Evolutionary conservation across 2,888 invertebrate species (phyloP).

Genomic region (Pimpla rufipes): DNA sequence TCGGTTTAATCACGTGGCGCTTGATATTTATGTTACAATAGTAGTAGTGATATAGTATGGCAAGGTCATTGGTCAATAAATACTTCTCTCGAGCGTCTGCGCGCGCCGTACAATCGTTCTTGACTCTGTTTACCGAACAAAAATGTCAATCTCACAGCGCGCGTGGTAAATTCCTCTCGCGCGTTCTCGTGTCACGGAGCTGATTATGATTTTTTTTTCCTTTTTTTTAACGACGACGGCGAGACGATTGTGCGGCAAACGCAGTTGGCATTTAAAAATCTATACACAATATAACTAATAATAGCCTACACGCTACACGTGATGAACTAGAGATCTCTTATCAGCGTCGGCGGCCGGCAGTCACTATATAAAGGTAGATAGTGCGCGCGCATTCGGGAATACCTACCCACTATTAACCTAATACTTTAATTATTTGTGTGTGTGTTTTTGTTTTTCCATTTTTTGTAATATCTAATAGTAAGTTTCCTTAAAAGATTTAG

Average conservation of each 20-base stretch:
- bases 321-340: conserved; percentile 76
- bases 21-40: conserved; percentile 76
- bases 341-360: conserved; percentile 74
- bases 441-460: conserved; percentile 42
- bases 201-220: conserved; percentile 43
- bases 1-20: conserved; percentile 63
- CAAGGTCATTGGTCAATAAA: conserved; percentile 83
- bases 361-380: conserved; percentile 78
- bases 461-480: conserved; percentile 75
- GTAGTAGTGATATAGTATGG: conserved; percentile 78
- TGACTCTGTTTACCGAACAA: conserved; percentile 20
- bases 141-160: conserved; percentile 11
- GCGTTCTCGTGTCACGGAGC: too few species aligned
- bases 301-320: conserved; percentile 74
- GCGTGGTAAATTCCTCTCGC: conserved; percentile 44
- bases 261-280: conserved; percentile 57
- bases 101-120: conserved; percentile 73
- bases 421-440: conserved; percentile 76
- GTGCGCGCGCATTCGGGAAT: conserved; percentile 71
- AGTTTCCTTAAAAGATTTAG: conserved; percentile 80
- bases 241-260: conserved; percentile 46
- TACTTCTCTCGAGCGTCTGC: conserved; percentile 77
- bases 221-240: conserved; percentile 2
- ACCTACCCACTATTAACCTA: conserved; percentile 69
- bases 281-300: conserved; percentile 66